Conservation (phyloP, 2,888 invertebrate genomes). For the Rhagophthalmus giganteus region DNA sequence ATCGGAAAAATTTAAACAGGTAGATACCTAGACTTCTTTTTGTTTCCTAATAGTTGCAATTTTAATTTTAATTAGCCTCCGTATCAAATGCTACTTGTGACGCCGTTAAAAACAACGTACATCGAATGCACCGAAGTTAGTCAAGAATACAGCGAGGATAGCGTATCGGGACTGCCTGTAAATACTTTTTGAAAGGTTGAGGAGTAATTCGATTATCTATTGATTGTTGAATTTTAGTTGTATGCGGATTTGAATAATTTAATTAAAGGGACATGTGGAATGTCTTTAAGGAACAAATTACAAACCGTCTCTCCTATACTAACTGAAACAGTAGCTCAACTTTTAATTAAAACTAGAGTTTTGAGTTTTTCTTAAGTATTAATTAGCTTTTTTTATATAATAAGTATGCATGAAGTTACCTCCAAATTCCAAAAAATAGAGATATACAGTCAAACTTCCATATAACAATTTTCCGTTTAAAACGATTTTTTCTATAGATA, state of each 20-base stretch:
- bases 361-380: conserved; percentile 68
- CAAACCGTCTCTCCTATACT: conserved; percentile 62
- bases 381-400: too few relatives aligned
- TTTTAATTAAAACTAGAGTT: conserved; percentile 65
- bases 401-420: too few relatives aligned
- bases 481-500: too few relatives aligned
- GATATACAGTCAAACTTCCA: too few relatives aligned
- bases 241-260: conserved; percentile 75
- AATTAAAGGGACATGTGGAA: conserved; percentile 65
- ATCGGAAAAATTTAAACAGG: background rate
- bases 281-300: conserved; percentile 62
- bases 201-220: background rate
- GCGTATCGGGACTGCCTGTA: background rate
- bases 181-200: background rate
- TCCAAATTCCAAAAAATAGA: too few relatives aligned
- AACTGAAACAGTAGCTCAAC: conserved; percentile 63
- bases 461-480: too few relatives aligned
- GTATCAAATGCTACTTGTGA: conserved; percentile 62
- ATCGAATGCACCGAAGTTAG: conserved; percentile 78
- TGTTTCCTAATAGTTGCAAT: too few relatives aligned
- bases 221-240: too few relatives aligned
- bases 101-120: conserved; percentile 67
- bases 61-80: too few relatives aligned
- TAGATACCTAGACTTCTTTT: too few relatives aligned
- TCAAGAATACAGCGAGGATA: conserved; percentile 43